phyloP scores from a whole-genome alignment of 2,797 vertebrate genomes.

The Eleutherodactylus coqui region DNA sequence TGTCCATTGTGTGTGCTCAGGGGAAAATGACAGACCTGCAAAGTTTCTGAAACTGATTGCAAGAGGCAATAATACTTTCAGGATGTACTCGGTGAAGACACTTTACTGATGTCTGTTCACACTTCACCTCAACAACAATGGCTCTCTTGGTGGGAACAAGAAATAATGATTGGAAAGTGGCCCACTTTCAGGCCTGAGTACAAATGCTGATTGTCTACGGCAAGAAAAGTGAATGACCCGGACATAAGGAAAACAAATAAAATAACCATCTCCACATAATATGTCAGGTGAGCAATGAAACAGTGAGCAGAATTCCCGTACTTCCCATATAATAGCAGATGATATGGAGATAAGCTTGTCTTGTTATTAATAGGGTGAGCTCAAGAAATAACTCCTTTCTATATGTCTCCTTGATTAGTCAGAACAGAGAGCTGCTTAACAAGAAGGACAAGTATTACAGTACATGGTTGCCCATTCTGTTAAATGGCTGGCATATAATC shows the following conservation, averaged over 20 bases:
- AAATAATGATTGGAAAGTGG: constrained; percentile 25
- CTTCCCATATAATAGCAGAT: not conserved
- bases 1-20: not conserved
- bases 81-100: not conserved
- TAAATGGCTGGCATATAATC: no score
- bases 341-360: not conserved
- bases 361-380: no score
- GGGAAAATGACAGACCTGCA: not conserved
- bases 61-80: not conserved
- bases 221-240: not conserved
- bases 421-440: no score
- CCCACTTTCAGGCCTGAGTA: not conserved
- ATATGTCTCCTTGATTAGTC: no score
- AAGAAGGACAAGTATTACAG: no score
- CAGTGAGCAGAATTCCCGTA: not conserved
- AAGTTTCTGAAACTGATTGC: constrained; percentile 27
- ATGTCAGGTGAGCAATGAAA: no score
- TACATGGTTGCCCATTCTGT: no score
- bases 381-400: no score
- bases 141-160: not conserved
- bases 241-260: not conserved
- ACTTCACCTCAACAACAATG: constrained; percentile 30
- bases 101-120: constrained; percentile 31
- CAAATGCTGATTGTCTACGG: not conserved
- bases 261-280: not conserved